A percentile compares a stretch with the other conserved stretches of the same genome.
Conservation (phyloP, 2,888 invertebrate genomes). For the Ganaspis brasiliensis region DNA sequence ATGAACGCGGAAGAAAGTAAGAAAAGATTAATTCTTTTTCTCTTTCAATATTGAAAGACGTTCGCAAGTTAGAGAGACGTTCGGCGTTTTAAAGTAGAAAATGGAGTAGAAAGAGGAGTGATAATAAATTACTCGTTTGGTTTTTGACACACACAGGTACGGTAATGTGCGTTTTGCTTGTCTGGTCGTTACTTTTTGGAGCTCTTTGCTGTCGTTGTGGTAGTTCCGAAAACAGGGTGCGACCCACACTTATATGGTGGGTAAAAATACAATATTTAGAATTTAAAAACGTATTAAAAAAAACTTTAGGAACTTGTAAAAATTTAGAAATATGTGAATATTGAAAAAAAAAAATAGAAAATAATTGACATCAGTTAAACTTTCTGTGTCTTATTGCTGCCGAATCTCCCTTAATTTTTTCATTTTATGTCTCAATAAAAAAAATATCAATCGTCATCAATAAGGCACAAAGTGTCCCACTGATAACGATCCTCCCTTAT, state of each 20-base stretch:
- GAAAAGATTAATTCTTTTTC: constrained; percentile 6
- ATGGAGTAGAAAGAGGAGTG: constrained; percentile 18
- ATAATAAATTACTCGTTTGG: constrained; percentile 41
- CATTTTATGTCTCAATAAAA: too few relatives aligned
- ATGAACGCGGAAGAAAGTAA: constrained; percentile 1
- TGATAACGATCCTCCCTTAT: too few relatives aligned
- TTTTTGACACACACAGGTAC: constrained; percentile 64
- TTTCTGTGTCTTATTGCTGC: too few relatives aligned
- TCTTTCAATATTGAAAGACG: constrained; percentile 31
- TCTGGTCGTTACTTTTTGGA: constrained; percentile 72
- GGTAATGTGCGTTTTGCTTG: constrained; percentile 68
- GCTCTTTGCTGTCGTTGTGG: constrained; percentile 75
- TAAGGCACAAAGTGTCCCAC: too few relatives aligned
- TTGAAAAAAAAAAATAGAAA: too few relatives aligned
- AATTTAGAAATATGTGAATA: too few relatives aligned
- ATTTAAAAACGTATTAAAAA: too few relatives aligned
- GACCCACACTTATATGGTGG: constrained; percentile 75
- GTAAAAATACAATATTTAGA: constrained; percentile 43
- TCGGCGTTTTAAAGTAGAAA: constrained; percentile 16
- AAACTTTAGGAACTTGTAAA: too few relatives aligned
- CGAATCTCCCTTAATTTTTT: too few relatives aligned
- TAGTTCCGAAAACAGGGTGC: constrained; percentile 70
- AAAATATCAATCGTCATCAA: too few relatives aligned
- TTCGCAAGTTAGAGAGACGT: constrained; percentile 3
- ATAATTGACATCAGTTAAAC: too few relatives aligned